Conservation (phyloP, 2,888 invertebrate species). For the Eledone cirrhosa region DNA sequence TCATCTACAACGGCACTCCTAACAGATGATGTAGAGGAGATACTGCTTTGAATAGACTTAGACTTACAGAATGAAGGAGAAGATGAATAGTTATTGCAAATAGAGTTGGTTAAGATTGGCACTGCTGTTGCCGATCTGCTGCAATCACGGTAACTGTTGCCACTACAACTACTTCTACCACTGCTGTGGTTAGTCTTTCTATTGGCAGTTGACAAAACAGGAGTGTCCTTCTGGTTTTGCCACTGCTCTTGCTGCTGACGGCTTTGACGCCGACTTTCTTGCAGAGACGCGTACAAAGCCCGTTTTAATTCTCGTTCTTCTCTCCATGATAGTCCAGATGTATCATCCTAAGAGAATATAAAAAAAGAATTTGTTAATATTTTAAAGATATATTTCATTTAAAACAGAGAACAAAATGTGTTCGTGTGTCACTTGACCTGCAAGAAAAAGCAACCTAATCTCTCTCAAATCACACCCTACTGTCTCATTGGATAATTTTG, state of each 20-base stretch:
- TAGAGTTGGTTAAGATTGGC: not conserved
- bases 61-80: not conserved
- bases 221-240: not conserved
- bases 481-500: too few relatives aligned
- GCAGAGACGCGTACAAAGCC: constrained; percentile 66
- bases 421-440: too few relatives aligned
- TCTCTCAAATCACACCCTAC: too few relatives aligned
- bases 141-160: not conserved
- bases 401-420: too few relatives aligned
- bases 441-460: too few relatives aligned
- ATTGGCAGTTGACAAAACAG: not conserved
- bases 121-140: not conserved
- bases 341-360: constrained; percentile 47
- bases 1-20: constrained; percentile 41
- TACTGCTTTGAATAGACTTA: constrained; percentile 2
- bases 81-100: not conserved
- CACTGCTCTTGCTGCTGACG: constrained; percentile 24
- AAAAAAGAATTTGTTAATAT: not conserved
- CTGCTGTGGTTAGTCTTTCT: not conserved
- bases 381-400: too few relatives aligned
- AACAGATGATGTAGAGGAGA: constrained; percentile 17
- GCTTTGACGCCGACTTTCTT: constrained; percentile 46
- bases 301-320: constrained; percentile 66
- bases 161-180: not conserved
- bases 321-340: constrained; percentile 62